A percentile compares a stretch with the other conserved stretches of the same genome.
Evolutionary conservation across 1,140 invertebrate genomes (phyloP).

Genomic region (Potamilus streckersoni): DNA sequence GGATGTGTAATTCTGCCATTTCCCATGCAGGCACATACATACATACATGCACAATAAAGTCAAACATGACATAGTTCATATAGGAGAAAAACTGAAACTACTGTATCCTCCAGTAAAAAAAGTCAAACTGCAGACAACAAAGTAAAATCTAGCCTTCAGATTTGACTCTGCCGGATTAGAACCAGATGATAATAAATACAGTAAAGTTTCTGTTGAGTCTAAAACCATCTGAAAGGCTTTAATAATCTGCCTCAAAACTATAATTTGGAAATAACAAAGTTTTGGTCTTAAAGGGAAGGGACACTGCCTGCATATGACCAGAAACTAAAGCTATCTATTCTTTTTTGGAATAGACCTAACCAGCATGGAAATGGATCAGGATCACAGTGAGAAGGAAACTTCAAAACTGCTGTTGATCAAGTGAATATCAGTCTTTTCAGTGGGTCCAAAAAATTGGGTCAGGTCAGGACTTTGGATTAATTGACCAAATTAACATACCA

Average conservation of each 20-base stretch:
- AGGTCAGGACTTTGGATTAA: background rate
- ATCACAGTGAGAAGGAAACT: background rate
- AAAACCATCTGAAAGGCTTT: constrained; percentile 8
- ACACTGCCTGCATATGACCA: background rate
- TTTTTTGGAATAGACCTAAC: background rate
- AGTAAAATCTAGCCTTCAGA: background rate
- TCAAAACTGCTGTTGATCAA: background rate
- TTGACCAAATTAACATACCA: background rate
- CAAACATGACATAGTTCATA: too few relatives aligned
- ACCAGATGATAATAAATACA: background rate
- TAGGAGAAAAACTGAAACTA: too few relatives aligned
- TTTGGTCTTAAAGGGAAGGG: background rate
- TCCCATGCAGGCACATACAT: too few relatives aligned
- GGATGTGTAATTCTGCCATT: too few relatives aligned
- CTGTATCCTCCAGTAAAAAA: too few relatives aligned
- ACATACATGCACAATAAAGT: too few relatives aligned
- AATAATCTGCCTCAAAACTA: constrained; percentile 3
- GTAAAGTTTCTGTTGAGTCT: background rate
- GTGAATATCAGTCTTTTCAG: background rate
- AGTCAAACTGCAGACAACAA: too few relatives aligned
- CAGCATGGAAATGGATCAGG: background rate
- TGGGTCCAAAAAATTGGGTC: background rate
- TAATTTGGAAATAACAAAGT: constrained; percentile 14
- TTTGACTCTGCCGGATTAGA: constrained; percentile 6
- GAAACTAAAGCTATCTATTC: background rate